A percentile compares a stretch with the other conserved stretches of the same genome.
These are phyloP conservation scores for Sesia apiformis DNA, from an alignment of 2,888 invertebrate genomes.

Conservation along the genomic window DNA sequence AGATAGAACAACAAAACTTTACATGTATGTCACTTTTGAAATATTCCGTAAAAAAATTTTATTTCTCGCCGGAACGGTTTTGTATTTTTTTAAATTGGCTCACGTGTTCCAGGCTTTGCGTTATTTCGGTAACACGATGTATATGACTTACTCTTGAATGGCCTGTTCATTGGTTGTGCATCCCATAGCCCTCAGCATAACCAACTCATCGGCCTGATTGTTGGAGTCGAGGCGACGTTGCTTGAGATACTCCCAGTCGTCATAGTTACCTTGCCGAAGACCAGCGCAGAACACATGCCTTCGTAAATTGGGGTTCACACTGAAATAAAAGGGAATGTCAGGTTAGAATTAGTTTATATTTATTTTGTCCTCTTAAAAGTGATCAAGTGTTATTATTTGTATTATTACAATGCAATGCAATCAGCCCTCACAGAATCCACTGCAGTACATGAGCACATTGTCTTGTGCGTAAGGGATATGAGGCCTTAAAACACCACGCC, in stretches of 20 bases:
- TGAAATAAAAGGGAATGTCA: constrained; percentile 16
- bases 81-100: too few species aligned
- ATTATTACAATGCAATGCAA: too few species aligned
- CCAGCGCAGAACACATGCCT: constrained; percentile 78
- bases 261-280: constrained; percentile 70
- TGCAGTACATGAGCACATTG: too few species aligned
- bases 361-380: neutral
- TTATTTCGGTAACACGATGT: constrained; percentile 26
- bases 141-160: constrained; percentile 50
- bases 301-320: constrained; percentile 76
- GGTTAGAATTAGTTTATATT: neutral
- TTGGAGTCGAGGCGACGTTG: constrained; percentile 35
- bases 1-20: too few species aligned
- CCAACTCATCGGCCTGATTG: constrained; percentile 56
- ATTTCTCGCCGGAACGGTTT: too few species aligned
- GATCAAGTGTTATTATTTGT: too few species aligned
- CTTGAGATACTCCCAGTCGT: constrained; percentile 76
- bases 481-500: too few species aligned
- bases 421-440: too few species aligned
- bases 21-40: too few species aligned
- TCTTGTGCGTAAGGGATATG: too few species aligned
- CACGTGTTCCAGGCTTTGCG: too few species aligned
- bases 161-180: constrained; percentile 50
- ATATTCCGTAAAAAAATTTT: too few species aligned
- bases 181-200: constrained; percentile 63